These are phyloP conservation scores for Dryocosmus kuriphilus DNA, from an alignment of 2,888 invertebrate species.

Conservation along the genomic window DNA sequence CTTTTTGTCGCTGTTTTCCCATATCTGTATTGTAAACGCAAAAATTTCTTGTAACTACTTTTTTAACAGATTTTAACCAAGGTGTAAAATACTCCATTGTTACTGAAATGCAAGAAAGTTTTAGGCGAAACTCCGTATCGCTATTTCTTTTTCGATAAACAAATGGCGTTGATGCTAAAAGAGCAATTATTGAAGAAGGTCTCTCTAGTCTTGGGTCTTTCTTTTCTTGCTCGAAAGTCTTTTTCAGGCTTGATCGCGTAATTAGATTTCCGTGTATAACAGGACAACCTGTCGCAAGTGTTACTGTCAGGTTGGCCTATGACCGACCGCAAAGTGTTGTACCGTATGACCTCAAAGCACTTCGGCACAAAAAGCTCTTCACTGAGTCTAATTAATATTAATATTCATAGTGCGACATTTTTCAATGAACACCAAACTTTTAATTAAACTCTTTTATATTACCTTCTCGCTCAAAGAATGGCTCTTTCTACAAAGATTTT, in stretches of 20 bases:
- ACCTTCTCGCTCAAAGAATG: background rate
- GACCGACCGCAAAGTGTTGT: conserved; percentile 35
- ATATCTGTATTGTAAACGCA: too few relatives aligned
- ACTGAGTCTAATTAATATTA: conserved; percentile 10
- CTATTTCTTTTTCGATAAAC: too few relatives aligned
- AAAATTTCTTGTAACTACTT: too few relatives aligned
- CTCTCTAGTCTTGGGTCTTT: background rate
- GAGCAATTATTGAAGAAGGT: background rate
- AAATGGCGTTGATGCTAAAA: background rate
- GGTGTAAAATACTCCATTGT: too few relatives aligned
- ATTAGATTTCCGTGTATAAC: conserved; percentile 16
- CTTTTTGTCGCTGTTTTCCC: too few relatives aligned
- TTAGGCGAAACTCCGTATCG: too few relatives aligned
- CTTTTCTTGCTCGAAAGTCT: conserved; percentile 10
- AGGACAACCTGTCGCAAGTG: conserved; percentile 18
- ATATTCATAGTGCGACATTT: background rate
- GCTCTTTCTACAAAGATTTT: background rate
- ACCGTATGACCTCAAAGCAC: conserved; percentile 19
- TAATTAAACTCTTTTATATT: conserved; percentile 14
- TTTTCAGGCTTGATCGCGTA: conserved; percentile 29
- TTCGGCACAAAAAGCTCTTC: conserved; percentile 4
- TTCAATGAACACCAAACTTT: background rate
- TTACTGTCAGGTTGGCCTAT: background rate
- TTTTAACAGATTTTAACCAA: too few relatives aligned
- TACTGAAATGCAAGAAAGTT: too few relatives aligned